Evolutionary conservation across 2,113 vertebrate species (phyloP).

Genomic region (Thryonomys swinderianus): DNA sequence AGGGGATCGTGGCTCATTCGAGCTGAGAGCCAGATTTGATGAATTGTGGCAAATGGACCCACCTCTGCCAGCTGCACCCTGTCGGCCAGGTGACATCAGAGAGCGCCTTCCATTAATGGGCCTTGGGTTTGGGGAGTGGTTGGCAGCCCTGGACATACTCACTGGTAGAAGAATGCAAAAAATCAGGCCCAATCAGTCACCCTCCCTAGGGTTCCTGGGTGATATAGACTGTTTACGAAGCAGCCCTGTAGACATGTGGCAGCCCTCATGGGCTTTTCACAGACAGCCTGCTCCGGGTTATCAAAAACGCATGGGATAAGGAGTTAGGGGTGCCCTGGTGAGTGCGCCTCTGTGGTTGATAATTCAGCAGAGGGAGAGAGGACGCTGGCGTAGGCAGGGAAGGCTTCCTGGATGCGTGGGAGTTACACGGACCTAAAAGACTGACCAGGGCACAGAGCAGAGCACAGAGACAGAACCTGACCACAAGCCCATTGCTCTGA

Average conservation of each 20-base stretch:
- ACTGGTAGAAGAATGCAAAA: neutral
- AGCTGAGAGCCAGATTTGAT: conserved; percentile 61
- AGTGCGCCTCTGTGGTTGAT: neutral
- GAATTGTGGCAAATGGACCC: conserved; percentile 69
- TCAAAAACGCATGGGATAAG: neutral
- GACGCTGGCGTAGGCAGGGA: neutral
- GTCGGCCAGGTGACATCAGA: neutral
- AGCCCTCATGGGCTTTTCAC: neutral
- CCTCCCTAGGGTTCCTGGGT: neutral
- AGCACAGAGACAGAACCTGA: neutral
- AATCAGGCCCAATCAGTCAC: neutral
- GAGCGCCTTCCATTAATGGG: conserved; percentile 28
- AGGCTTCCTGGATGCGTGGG: neutral
- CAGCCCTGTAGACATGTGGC: neutral
- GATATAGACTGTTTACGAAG: neutral
- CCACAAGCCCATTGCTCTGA: neutral
- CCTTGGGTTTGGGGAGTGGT: neutral
- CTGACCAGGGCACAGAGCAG: neutral
- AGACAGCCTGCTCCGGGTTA: neutral
- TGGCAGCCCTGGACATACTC: neutral
- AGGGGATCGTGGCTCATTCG: conserved; percentile 58
- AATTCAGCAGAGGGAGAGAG: neutral
- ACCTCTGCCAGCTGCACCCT: conserved; percentile 54
- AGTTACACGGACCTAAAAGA: neutral
- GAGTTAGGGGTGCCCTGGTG: neutral